phyloP scores from a whole-genome alignment of 2,797 vertebrate species.

The Hypotaenidia okinawae region DNA sequence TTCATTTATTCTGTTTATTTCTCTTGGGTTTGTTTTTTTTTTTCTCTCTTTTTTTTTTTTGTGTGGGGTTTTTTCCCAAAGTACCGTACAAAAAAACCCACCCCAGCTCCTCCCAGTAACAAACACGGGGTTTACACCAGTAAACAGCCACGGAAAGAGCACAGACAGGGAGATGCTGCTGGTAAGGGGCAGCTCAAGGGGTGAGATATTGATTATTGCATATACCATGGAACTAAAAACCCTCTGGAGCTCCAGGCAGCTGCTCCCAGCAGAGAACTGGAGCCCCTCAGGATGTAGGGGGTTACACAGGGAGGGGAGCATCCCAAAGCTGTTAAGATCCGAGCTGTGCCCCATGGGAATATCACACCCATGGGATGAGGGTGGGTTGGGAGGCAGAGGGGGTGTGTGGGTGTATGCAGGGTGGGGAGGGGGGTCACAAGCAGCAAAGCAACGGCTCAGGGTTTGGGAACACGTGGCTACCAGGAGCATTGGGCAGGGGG shows the following conservation, averaged over 20 bases:
- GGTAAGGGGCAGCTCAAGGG: constrained; percentile 21
- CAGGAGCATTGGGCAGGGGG: background rate
- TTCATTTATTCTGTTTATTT: constrained; percentile 37
- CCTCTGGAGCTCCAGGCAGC: background rate
- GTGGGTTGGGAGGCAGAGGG: background rate
- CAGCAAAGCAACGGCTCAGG: constrained; percentile 49
- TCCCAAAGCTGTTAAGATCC: background rate
- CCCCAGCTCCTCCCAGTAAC: constrained; percentile 59
- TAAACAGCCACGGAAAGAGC: constrained; percentile 69
- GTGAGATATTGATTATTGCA: constrained; percentile 48
- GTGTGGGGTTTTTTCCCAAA: background rate
- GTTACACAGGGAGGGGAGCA: background rate
- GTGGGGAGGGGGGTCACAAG: background rate
- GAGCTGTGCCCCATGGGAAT: background rate
- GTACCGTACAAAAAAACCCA: constrained; percentile 70
- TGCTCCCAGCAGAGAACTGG: background rate
- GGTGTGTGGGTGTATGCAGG: too few species aligned
- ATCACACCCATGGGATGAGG: background rate
- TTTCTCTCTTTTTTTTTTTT: background rate
- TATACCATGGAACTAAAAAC: constrained; percentile 45
- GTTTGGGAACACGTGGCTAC: background rate
- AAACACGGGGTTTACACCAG: constrained; percentile 67
- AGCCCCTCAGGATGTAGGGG: background rate
- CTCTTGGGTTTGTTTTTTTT: background rate
- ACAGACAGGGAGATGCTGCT: constrained; percentile 28